Evolutionary conservation across 2,888 invertebrate species (phyloP).

Genomic region (Podotricha telesiphe): DNA sequence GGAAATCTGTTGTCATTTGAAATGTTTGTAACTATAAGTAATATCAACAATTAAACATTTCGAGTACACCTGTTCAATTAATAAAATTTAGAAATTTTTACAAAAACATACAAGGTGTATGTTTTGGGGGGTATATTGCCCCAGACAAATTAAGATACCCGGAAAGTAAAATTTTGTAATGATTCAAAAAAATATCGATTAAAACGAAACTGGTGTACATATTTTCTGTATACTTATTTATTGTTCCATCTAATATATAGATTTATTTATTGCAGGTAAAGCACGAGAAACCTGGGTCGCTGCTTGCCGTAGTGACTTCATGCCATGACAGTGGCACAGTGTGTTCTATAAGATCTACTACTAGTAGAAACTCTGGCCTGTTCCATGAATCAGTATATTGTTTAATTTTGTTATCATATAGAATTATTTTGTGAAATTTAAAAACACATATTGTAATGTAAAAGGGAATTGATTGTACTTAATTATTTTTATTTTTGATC

Average conservation of each 20-base stretch:
- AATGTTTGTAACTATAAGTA: constrained; percentile 16
- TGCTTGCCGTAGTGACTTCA: constrained; percentile 61
- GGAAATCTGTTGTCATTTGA: constrained; percentile 29
- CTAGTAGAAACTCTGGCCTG: constrained; percentile 40
- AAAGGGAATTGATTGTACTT: constrained; percentile 61
- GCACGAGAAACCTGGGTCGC: constrained; percentile 71
- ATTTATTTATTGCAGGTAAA: constrained; percentile 76
- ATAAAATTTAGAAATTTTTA: too few relatives aligned
- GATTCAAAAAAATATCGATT: too few relatives aligned
- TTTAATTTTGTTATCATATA: constrained; percentile 69
- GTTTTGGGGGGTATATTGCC: too few relatives aligned
- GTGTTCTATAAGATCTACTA: constrained; percentile 56
- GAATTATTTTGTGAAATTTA: constrained; percentile 61
- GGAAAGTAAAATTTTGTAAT: too few relatives aligned
- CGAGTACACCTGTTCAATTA: not conserved
- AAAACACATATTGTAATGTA: constrained; percentile 69
- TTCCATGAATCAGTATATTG: constrained; percentile 36
- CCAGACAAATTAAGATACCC: too few relatives aligned
- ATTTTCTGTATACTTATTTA: not conserved
- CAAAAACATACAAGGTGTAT: too few relatives aligned
- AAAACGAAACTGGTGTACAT: too few relatives aligned
- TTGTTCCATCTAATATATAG: constrained; percentile 23
- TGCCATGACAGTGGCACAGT: constrained; percentile 71
- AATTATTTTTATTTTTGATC: constrained; percentile 62
- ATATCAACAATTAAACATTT: not conserved